Evolutionary conservation across 2,113 vertebrate species (phyloP).

Genomic region (Taxidea taxus): DNA sequence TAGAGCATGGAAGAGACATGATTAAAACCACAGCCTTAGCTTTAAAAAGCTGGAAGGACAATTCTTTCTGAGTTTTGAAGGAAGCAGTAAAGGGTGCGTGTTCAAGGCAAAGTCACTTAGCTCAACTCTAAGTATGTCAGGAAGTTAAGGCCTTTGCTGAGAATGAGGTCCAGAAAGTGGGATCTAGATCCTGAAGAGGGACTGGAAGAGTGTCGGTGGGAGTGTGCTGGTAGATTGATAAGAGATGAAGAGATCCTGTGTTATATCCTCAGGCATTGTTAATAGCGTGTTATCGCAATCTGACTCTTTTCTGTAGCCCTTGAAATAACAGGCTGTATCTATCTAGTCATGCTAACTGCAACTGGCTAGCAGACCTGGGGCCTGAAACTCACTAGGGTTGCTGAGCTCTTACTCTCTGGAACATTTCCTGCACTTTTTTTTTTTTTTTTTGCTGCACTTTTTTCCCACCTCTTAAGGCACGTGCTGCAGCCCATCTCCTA

Average conservation of each 20-base stretch:
- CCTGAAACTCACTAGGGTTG: neutral
- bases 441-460: neutral
- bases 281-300: neutral
- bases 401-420: slow-evolving; percentile 4
- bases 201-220: neutral
- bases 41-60: slow-evolving; percentile 32
- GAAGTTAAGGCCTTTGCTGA: slow-evolving; percentile 2
- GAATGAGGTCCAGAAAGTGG: slow-evolving; percentile 14
- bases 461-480: neutral
- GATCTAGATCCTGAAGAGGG: neutral
- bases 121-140: neutral
- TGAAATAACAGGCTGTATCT: slow-evolving; percentile 27
- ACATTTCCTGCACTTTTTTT: neutral
- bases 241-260: neutral
- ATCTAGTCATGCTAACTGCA: slow-evolving; percentile 35
- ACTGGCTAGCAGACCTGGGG: neutral
- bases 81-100: neutral
- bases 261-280: neutral
- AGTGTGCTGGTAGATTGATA: neutral
- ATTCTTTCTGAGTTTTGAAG: neutral
- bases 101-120: slow-evolving; percentile 20
- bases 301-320: slow-evolving; percentile 5
- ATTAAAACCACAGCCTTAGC: neutral
- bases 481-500: neutral
- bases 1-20: neutral